Evolutionary conservation across 1,140 invertebrate species (phyloP), one percentile per base, ranked within the genome.

Genomic region (Drosophila saltans): DNA sequence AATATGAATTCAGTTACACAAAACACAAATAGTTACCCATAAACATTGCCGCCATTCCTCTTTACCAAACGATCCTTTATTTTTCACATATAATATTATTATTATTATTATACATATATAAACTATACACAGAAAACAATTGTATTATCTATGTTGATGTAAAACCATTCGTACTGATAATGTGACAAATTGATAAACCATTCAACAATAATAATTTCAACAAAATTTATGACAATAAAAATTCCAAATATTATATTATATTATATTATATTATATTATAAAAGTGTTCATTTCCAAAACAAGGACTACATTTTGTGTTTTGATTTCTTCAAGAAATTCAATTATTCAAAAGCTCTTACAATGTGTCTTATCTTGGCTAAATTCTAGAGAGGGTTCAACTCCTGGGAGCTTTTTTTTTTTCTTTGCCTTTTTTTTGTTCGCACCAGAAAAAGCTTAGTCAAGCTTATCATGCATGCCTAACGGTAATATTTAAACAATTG

Each of bases 1-100:
- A 89, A 73, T 80, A 83, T 57, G 43, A 68, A 78, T 74, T 48
- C 41, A 57, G 82, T 85, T 88, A 80, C 55, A 63, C 39, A 59
- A 67, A 36, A n/a, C 8, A 41, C 10, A 43, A 2, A 52, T 24
- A 52, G 33, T 7, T 36, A 36, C 33, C 6, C 6, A 36, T 36
- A 6, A 36, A 2, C 33, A 6, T 36, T 7, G 4, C 33, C 33
- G 3, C 33, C 33, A 36, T 1, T 5, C 6, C 33, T 7, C 33
- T 7, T 2, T 30, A 2, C 33, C 33, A 2, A 36, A 52, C 3
- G 45, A 52, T 24, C 24, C 21, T 10, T 52, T 21, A 21, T 52
- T 52, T 52, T 26, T 52, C 21, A 24, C 21, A 21, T 24, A 24
- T 10, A 52, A 52, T 52, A 52, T 21, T 48, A 48, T 24, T 48